Base-by-base conservation (phyloP, 2,797 vertebrate species). In the Acestrorhynchus altus region DNA sequence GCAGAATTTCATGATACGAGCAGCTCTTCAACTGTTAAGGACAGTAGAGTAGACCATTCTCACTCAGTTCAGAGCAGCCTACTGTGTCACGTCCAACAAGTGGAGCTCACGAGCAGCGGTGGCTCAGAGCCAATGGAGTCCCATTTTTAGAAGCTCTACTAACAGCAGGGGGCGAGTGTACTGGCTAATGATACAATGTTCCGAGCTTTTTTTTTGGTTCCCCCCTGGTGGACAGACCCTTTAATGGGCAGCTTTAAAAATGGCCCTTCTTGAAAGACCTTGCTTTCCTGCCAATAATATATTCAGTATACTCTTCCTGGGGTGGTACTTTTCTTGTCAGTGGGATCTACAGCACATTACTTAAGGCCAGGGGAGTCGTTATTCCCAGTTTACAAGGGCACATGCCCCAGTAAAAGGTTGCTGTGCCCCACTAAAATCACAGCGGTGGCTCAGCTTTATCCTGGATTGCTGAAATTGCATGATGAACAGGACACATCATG, bases 61-160 rank as follows among this genome's bases (percentile, higher is more conserved):
- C 51, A 40, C 20, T 76, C 31, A 49, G 8, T 8, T 68, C n/a
- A 60, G 52, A 10, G 22, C 11, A 3, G 8, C 46, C 15, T 67
- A 3, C 2, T 4, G 12, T 22, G 40, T 1, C 67, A 35, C 69
- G 11, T 54, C 10, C 67, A 70, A 52, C 31, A 70, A 49, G 67
- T 54, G 67, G 67, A 40, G 67, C 67, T 54, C n/a, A 5, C 40
- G 49, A 54, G 67, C 31, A 56, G 18, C 5, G 7, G 4, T 46
- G 16, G 69, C 69, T 59, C 26, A 56, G 42, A 22, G 76, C 69
- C 51, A 59, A 22, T 6, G 12, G 39, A 47, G 51, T 22, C 18
- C 39, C 56, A 65, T 71, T 56, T 65, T 78, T 44, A 24, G 35
- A 72, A 72, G 59, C 76, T 56, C 13, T 18, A 49, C 59, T 78